Evolutionary conservation across 2,888 invertebrate species (phyloP).

Genomic region (Nemapogon koenigi): DNA sequence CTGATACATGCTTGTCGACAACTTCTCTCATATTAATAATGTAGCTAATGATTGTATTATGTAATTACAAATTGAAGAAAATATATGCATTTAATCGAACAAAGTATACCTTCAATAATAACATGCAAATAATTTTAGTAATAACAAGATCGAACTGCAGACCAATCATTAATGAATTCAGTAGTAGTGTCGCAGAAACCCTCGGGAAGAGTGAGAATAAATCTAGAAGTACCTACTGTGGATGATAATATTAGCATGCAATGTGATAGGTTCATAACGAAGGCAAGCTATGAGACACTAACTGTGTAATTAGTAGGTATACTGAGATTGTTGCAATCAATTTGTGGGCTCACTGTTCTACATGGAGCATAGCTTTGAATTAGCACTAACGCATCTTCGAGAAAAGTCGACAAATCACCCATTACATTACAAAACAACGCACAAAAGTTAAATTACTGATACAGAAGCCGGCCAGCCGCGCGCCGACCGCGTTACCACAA

Average conservation of each 20-base stretch:
- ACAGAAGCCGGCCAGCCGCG: neutral
- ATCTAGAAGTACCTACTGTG: conserved; percentile 6
- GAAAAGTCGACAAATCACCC: conserved; percentile 44
- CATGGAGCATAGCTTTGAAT: conserved; percentile 42
- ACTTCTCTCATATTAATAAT: neutral
- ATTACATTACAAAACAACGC: conserved; percentile 27
- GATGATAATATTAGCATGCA: conserved; percentile 2
- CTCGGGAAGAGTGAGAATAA: conserved; percentile 1
- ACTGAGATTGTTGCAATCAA: conserved; percentile 31
- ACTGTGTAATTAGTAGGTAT: conserved; percentile 19
- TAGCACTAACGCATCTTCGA: conserved; percentile 27
- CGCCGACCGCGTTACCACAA: conserved; percentile 35
- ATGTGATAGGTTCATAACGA: conserved; percentile 6
- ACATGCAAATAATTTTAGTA: too few relatives aligned
- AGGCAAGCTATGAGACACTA: conserved; percentile 8
- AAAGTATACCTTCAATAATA: too few relatives aligned
- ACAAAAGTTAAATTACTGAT: conserved; percentile 33
- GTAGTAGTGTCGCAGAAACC: too few relatives aligned
- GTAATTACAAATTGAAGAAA: too few relatives aligned
- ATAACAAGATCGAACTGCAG: too few relatives aligned
- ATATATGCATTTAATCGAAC: too few relatives aligned
- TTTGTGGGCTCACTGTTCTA: conserved; percentile 61
- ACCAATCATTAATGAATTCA: too few relatives aligned
- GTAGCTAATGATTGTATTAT: neutral
- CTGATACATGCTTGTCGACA: conserved; percentile 3